Percentiles rank a stretch among this genome's conserved stretches.
phyloP scores from a whole-genome alignment of 2,797 vertebrate genomes.

The Catharus ustulatus region DNA sequence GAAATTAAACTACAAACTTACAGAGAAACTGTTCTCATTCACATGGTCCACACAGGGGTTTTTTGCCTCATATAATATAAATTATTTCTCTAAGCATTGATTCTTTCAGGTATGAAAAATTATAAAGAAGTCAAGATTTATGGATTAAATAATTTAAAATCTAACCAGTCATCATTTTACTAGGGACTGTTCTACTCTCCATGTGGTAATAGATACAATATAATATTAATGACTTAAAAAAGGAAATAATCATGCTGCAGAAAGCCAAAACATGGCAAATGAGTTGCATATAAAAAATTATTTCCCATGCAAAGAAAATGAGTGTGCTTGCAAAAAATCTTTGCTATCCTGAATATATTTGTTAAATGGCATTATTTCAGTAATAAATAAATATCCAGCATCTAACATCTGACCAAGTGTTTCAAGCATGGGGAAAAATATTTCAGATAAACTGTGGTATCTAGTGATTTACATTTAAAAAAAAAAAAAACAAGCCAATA shows the following conservation, averaged over 20 bases:
- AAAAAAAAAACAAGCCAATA: fast-evolving
- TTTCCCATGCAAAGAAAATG: not conserved
- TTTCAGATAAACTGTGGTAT: not conserved
- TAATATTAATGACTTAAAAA: not conserved
- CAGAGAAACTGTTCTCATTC: not conserved
- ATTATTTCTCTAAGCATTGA: not conserved
- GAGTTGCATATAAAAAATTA: not conserved
- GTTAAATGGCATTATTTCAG: not conserved
- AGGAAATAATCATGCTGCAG: not conserved
- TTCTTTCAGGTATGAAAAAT: not conserved
- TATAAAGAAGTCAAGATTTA: not conserved
- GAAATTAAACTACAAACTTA: not conserved
- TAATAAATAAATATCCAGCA: not conserved
- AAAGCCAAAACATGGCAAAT: not conserved
- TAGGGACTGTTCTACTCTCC: not conserved
- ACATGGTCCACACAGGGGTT: fast-evolving
- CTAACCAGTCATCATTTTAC: not conserved
- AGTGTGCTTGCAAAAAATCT: not conserved
- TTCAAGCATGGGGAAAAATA: not conserved
- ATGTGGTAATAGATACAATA: not conserved
- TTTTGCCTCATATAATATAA: not conserved
- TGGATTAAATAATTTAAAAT: not conserved
- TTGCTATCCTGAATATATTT: not conserved
- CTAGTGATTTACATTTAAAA: not conserved
- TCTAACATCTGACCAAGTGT: not conserved